Percentiles rank a stretch among this genome's conserved stretches.
phyloP scores from a whole-genome alignment of 2,113 vertebrate genomes.

The Vulpes ferrilata region DNA sequence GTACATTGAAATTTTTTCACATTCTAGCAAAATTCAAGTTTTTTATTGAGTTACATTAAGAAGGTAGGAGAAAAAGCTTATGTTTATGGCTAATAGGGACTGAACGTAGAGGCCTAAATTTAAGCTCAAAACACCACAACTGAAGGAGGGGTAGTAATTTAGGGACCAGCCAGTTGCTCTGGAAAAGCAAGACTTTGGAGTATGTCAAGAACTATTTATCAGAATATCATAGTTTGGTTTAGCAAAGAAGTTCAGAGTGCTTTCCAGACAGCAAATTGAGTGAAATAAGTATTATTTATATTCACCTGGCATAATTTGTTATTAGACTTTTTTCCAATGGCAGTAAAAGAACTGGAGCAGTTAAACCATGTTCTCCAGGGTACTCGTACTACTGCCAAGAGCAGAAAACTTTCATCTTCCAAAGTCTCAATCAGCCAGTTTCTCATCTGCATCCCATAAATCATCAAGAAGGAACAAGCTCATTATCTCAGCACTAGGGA shows the following conservation, averaged over 20 bases:
- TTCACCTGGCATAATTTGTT: conserved; percentile 75
- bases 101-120: not conserved
- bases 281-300: conserved; percentile 77
- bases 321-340: conserved; percentile 64
- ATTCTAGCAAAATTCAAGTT: conserved; percentile 10
- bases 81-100: not conserved
- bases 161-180: not conserved
- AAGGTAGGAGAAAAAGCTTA: not conserved
- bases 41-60: not conserved
- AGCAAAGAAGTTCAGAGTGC: conserved; percentile 5
- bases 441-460: conserved; percentile 82
- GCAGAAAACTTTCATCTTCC: conserved; percentile 78
- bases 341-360: conserved; percentile 69
- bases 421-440: conserved; percentile 79
- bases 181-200: not conserved
- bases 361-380: conserved; percentile 71
- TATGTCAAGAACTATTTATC: not conserved
- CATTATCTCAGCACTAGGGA: conserved; percentile 82
- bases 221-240: conserved; percentile 16
- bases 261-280: conserved; percentile 50
- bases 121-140: not conserved
- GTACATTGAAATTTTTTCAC: not conserved
- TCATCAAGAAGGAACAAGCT: conserved; percentile 81
- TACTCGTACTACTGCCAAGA: conserved; percentile 71
- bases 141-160: not conserved